A percentile compares a stretch with the other conserved stretches of the same genome.
phyloP scores from a whole-genome alignment of 2,113 vertebrate species.

The Neolamprologus sp. region DNA sequence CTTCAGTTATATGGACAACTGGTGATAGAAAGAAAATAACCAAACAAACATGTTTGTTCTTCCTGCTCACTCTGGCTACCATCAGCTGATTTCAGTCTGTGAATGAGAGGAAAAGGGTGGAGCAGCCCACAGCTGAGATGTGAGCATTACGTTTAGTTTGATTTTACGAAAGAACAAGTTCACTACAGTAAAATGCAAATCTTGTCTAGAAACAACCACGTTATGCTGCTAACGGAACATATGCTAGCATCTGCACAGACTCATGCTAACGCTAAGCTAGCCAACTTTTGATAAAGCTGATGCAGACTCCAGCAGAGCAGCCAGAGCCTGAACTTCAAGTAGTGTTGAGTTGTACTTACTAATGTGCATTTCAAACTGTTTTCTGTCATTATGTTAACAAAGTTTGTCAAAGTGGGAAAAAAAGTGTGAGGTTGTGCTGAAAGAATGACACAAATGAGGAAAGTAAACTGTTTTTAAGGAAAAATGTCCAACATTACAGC shows the following conservation, averaged over 20 bases:
- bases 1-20: neutral
- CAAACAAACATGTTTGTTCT: neutral
- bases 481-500: neutral
- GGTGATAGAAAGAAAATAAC: neutral
- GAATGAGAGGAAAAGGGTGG: neutral
- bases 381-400: neutral
- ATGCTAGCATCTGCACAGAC: neutral
- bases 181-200: neutral
- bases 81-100: fast-evolving
- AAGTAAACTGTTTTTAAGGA: fast-evolving
- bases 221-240: neutral
- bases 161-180: neutral
- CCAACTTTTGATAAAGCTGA: neutral
- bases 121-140: fast-evolving
- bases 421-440: neutral
- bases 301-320: neutral
- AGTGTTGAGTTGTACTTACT: neutral
- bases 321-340: neutral
- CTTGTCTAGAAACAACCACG: neutral
- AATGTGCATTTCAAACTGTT: neutral
- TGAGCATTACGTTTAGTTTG: neutral
- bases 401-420: neutral
- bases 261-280: neutral
- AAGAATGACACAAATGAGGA: neutral
- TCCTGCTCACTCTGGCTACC: neutral